Percentiles rank a stretch among this genome's conserved stretches.
phyloP scores from a whole-genome alignment of 2,888 invertebrate species.

The Eupithecia inturbata region DNA sequence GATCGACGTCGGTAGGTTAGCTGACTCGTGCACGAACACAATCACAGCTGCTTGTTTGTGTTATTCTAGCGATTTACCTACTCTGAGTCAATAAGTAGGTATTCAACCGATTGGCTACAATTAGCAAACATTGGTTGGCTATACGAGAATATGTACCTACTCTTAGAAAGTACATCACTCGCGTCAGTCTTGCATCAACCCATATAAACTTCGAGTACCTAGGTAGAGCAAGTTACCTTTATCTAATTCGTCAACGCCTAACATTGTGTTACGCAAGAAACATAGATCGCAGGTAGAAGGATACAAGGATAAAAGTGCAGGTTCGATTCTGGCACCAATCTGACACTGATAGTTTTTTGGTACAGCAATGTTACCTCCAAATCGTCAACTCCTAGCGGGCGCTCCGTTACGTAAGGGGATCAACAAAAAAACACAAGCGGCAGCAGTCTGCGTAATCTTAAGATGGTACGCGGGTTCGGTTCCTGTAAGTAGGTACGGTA shows the following conservation, averaged over 20 bases:
- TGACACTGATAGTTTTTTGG: not conserved
- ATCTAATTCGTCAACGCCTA: not conserved
- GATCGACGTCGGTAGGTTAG: constrained; percentile 53
- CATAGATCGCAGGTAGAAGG: not conserved
- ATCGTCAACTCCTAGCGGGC: not conserved
- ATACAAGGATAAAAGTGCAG: not conserved
- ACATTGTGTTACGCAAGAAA: not conserved
- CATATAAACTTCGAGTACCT: not conserved
- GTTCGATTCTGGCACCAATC: constrained; percentile 1
- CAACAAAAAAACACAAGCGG: not conserved
- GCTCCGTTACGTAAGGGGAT: not conserved
- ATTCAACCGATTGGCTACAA: constrained; percentile 50
- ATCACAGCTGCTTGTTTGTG: constrained; percentile 67
- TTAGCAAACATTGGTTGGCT: constrained; percentile 48
- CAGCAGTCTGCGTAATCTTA: not conserved
- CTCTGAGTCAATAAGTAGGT: constrained; percentile 60
- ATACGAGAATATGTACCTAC: constrained; percentile 3
- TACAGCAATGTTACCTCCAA: not conserved
- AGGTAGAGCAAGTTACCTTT: not conserved
- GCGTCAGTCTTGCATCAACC: not conserved
- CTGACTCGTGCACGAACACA: constrained; percentile 64
- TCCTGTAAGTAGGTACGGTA: too few relatives aligned
- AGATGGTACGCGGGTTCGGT: not conserved
- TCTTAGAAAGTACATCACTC: not conserved
- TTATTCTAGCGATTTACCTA: constrained; percentile 62